Evolutionary conservation across 1,140 invertebrate genomes (phyloP).

Genomic region (Amyelois transitella): DNA sequence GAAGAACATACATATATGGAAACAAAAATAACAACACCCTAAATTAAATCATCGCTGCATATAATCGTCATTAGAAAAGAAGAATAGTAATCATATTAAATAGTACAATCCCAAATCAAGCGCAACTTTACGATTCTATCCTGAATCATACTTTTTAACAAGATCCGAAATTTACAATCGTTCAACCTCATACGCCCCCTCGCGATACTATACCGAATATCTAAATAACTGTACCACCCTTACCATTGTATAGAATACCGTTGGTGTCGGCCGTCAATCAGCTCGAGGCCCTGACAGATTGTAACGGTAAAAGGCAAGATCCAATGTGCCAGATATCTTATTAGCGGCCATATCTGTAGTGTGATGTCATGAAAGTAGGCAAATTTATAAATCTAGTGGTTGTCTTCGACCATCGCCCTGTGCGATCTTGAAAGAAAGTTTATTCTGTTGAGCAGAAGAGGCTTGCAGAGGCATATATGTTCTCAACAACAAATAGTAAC

Average conservation of each 20-base stretch:
- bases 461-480: no score
- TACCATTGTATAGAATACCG: conserved; percentile 42
- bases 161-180: no score
- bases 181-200: background rate
- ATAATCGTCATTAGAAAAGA: no score
- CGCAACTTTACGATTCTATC: no score
- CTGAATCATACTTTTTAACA: no score
- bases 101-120: no score
- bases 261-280: conserved; percentile 48
- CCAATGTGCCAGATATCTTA: background rate
- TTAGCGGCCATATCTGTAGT: background rate
- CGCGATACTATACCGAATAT: background rate
- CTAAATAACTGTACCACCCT: conserved; percentile 9
- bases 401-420: background rate
- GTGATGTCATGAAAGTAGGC: background rate
- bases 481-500: no score
- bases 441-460: no score
- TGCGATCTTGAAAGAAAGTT: background rate
- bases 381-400: background rate
- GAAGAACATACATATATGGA: no score
- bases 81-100: no score
- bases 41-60: no score
- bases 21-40: no score
- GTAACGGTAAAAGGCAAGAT: conserved; percentile 47
- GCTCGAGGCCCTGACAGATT: conserved; percentile 48